Evolutionary conservation across 2,888 invertebrate genomes (phyloP).

Genomic region (Matsumyia berberina): DNA sequence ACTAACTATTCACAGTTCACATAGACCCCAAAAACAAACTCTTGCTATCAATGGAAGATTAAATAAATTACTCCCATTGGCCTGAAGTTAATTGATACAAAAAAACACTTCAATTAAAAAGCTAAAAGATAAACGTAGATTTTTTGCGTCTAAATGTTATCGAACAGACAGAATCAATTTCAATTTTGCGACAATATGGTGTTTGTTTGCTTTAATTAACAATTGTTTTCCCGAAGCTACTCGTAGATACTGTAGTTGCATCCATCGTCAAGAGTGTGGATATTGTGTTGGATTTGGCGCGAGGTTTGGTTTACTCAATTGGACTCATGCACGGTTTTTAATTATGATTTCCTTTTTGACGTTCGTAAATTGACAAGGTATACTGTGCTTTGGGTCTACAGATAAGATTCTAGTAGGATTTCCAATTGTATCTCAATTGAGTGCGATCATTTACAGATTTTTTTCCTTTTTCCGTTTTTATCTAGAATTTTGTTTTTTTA

Average conservation of each 20-base stretch:
- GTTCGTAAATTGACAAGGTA: constrained; percentile 19
- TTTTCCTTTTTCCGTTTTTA: too few species aligned
- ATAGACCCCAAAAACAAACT: too few species aligned
- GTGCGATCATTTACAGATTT: constrained; percentile 1
- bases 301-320: constrained; percentile 62
- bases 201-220: constrained; percentile 58
- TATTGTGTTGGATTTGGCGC: constrained; percentile 55
- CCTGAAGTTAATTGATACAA: neutral
- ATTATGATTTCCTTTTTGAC: constrained; percentile 62
- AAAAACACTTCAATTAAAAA: neutral
- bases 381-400: constrained; percentile 8
- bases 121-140: neutral
- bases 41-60: too few species aligned
- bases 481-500: too few species aligned
- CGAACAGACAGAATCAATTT: constrained; percentile 39
- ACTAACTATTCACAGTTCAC: too few species aligned
- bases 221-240: constrained; percentile 22
- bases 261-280: neutral
- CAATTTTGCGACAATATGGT: constrained; percentile 17
- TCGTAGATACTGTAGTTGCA: neutral
- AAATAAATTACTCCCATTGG: too few species aligned
- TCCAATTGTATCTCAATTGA: neutral
- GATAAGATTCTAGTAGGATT: constrained; percentile 1
- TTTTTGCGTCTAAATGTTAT: constrained; percentile 10
- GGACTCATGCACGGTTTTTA: constrained; percentile 65